Base-by-base conservation (phyloP, 2,797 vertebrate species). In the Eleutherodactylus coqui region DNA sequence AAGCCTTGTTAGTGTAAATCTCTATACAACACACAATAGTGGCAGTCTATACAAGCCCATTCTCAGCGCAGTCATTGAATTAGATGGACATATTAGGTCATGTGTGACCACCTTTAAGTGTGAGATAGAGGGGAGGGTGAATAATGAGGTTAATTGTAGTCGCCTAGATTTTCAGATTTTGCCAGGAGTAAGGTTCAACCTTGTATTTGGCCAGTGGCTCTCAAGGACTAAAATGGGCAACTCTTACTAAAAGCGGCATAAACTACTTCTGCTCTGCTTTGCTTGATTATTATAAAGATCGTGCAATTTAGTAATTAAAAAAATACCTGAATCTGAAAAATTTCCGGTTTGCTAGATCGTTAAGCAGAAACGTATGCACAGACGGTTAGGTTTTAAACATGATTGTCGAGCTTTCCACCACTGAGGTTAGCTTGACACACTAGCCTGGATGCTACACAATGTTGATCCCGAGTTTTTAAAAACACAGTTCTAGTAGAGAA, bases 371-470 rank as follows among this genome's bases (percentile, higher is more conserved):
- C 70, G 53, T 76, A 75, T 32, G 64, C 29, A 85, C 77, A 84
- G 64, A 87, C 19, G 49, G 67, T 55, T 70, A 73, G 41, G 70
- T 62, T 84, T n/a, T 64, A 38, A 58, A 62, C 55, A 64, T 87
- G 86, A 87, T 87, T 87, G 82, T 87, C 85, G 43, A 76, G 79
- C 85, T 82, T 81, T 86, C 77, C 82, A 69, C 24, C 16, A 79
- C 16, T 58, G 51, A 81, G 82, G 77, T 84, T 79, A 87, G 82
- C 77, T 75, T 75, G 77, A 84, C 76, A 84, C 55, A 67, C 78
- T 83, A 60, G 53, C 62, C 55, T 49, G 60, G 62, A 85, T 80
- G 29, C 43, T 79, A 86, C 79, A 82, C 58, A 80, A 84, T 82
- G 38, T 64, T 80, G 81, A 84, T 69, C 34, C 29, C 24, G 49